Evolutionary conservation across 2,113 vertebrate genomes (phyloP).

Genomic region (Pygoscelis adeliae): DNA sequence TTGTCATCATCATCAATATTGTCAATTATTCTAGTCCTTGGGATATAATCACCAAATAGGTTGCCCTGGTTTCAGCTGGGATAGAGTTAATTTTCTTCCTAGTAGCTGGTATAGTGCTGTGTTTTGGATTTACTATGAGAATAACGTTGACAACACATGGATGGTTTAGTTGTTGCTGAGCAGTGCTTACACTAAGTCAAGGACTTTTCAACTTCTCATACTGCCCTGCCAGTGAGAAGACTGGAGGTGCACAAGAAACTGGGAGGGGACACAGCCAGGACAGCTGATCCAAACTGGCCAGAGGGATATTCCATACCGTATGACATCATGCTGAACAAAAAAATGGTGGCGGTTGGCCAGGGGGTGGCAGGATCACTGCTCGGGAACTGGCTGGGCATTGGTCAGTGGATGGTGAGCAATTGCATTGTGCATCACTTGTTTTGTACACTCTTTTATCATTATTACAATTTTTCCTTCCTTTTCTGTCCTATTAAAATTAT

Average conservation of each 20-base stretch:
- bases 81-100: background rate
- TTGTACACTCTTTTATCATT: background rate
- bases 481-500: background rate
- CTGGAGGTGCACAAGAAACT: background rate
- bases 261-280: background rate
- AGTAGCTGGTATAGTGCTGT: background rate
- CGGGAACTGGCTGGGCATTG: background rate
- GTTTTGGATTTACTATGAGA: background rate
- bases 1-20: background rate
- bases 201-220: background rate
- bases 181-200: background rate
- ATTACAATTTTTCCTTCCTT: background rate
- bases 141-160: background rate
- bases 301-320: background rate
- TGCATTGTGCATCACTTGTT: background rate
- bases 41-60: background rate
- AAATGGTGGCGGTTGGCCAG: background rate
- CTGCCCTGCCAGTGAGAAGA: background rate
- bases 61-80: background rate
- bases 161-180: background rate
- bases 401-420: background rate
- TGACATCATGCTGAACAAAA: background rate
- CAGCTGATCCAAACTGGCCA: background rate
- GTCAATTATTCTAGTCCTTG: background rate
- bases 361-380: background rate